Evolutionary conservation across 1,140 invertebrate species (phyloP), one percentile per base, ranked within the genome.

Genomic region (Gryllus bimaculatus): DNA sequence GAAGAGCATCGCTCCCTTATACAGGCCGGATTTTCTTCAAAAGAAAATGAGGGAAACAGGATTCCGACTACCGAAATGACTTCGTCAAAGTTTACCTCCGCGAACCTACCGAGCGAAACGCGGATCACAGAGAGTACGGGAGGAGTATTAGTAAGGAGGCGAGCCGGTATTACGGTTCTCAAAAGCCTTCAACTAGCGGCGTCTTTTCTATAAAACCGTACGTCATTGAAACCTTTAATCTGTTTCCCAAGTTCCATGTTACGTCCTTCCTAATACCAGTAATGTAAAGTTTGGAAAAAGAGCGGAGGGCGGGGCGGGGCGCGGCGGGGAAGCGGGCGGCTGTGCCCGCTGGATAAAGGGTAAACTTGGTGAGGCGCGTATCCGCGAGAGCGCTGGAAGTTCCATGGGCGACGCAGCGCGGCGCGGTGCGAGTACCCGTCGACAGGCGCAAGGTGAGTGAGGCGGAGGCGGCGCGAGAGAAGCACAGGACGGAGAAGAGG

Each of bases 141-240:
- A 18, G 54, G 54, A 18, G 54, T 66, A 66, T 66, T 66, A 66
- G 54, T 18, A 18, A 66, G 54, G 54, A 66, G 18, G 18, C 10
- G 54, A 66, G 18, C 54, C 26, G 18, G 54, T 66, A 66, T 66
- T 66, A 66, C 54, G 54, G 54, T 66, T 10, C 54, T 66, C 10
- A 66, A 66, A 66, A 66, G 54, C 26, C 26, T 39, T 39, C 26
- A n/a, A 39, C 26, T 39, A 39, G 26, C 10, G 54, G 10, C 54
- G 10, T 66, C 18, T 66, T 66, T 66, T 66, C 54, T 66, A 66
- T 66, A 66, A 66, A 66, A 66, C 54, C 54, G 54, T 66, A 66
- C 54, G 54, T 66, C 54, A 66, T 66, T 66, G 54, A 66, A 66
- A 66, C 54, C 54, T 66, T 66, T 66, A 66, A 66, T 66, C 54